Percentiles rank a stretch among this genome's conserved stretches.
Evolutionary conservation across 2,888 invertebrate species (phyloP).

Genomic region (Heliconius charithonia): DNA sequence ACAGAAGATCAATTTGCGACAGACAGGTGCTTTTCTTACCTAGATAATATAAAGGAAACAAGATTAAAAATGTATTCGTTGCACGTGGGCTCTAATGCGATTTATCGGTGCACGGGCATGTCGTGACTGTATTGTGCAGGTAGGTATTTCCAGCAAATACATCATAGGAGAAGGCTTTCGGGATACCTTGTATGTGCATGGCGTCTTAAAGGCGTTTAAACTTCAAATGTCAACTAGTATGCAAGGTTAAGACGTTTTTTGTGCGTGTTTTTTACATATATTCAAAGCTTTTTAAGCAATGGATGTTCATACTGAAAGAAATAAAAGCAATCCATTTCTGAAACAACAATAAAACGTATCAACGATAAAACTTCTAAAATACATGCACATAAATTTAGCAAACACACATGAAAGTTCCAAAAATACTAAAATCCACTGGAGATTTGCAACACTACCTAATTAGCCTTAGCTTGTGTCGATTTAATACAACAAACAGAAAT

Average conservation of each 20-base stretch:
- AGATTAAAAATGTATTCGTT: slow-evolving; percentile 82
- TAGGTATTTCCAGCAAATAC: slow-evolving; percentile 65
- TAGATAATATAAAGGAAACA: slow-evolving; percentile 79
- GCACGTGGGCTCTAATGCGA: slow-evolving; percentile 82
- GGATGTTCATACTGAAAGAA: neutral
- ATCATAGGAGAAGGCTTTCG: slow-evolving; percentile 64
- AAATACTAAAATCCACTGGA: slow-evolving; percentile 28
- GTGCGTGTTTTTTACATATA: neutral
- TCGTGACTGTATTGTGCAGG: slow-evolving; percentile 70
- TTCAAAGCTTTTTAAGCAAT: neutral
- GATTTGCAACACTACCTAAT: slow-evolving; percentile 42
- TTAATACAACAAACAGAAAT: slow-evolving; percentile 49
- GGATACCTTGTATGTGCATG: slow-evolving; percentile 43
- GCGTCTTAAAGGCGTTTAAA: slow-evolving; percentile 39
- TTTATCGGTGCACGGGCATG: slow-evolving; percentile 78
- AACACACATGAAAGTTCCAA: slow-evolving; percentile 1
- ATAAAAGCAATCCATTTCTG: neutral
- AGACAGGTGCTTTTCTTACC: slow-evolving; percentile 62
- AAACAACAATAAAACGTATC: slow-evolving; percentile 1
- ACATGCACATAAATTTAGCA: neutral
- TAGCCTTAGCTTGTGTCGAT: slow-evolving; percentile 47
- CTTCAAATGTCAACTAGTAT: slow-evolving; percentile 25
- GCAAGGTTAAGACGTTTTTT: slow-evolving; percentile 33
- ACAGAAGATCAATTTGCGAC: slow-evolving; percentile 41
- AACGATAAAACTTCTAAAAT: slow-evolving; percentile 6